A percentile compares a stretch with the other conserved stretches of the same genome.
Evolutionary conservation across 2,888 invertebrate species (phyloP).

Genomic region (Tiphia femorata): DNA sequence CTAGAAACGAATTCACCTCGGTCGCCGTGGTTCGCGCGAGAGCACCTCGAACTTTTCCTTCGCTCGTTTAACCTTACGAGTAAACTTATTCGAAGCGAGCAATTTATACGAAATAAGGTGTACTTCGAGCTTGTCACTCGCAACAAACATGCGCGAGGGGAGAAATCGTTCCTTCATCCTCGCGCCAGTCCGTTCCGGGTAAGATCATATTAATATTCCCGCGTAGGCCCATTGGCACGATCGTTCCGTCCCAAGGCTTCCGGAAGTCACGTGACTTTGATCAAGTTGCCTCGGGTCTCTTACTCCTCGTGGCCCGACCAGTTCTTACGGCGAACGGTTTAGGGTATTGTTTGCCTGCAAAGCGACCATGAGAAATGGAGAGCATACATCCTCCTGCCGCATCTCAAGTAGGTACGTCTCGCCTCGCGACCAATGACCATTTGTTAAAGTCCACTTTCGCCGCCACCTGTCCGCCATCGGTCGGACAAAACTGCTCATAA

Average conservation of each 20-base stretch:
- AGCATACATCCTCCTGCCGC: constrained; percentile 61
- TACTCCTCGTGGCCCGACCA: constrained; percentile 30
- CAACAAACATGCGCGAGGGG: no score
- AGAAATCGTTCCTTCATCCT: no score
- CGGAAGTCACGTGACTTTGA: constrained; percentile 59
- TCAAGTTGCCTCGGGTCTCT: constrained; percentile 49
- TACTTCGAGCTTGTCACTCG: no score
- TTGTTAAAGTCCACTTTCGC: constrained; percentile 57
- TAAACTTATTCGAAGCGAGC: no score
- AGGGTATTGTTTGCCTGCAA: constrained; percentile 58
- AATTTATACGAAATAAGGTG: no score
- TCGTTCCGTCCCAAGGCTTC: background rate
- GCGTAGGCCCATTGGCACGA: no score
- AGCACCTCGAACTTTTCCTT: background rate
- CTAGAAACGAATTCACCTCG: background rate
- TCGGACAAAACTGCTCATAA: constrained; percentile 52
- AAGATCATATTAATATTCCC: no score
- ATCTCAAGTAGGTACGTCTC: constrained; percentile 55
- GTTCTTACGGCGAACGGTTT: constrained; percentile 52
- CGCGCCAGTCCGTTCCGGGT: no score
- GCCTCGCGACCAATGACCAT: constrained; percentile 53
- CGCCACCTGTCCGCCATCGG: constrained; percentile 51
- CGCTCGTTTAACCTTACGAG: background rate
- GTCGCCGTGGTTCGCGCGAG: background rate
- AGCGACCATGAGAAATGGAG: constrained; percentile 61